Conservation (phyloP, 1,140 invertebrate species). For the Drosophila rufa region DNA sequence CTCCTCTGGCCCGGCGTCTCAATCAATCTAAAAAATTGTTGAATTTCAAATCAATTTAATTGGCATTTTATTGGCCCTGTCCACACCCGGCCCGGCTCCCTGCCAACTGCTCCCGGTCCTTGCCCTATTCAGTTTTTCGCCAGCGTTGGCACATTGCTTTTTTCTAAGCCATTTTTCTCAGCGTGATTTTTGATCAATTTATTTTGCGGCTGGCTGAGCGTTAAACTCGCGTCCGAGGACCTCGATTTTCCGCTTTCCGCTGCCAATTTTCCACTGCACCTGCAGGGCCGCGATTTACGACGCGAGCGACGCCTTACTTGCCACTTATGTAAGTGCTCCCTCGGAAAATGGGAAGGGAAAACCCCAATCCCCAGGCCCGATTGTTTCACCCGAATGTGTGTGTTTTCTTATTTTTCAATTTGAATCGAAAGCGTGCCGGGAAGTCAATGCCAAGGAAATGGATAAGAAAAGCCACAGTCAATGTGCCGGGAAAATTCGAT, state of each 20-base stretch:
- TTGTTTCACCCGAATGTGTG: slow-evolving; percentile 31
- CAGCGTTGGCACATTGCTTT: slow-evolving; percentile 55
- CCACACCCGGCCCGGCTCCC: not conserved
- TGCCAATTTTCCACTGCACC: slow-evolving; percentile 22
- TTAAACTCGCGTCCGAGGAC: slow-evolving; percentile 20
- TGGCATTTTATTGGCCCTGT: slow-evolving; percentile 48
- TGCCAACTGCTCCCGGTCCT: not conserved
- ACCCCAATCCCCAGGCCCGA: slow-evolving; percentile 24
- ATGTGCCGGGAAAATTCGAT: slow-evolving; percentile 26
- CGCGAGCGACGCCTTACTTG: slow-evolving; percentile 12
- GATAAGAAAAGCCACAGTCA: slow-evolving; percentile 29
- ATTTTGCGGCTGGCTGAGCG: slow-evolving; percentile 18
- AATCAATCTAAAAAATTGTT: slow-evolving; percentile 26
- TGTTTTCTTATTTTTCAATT: slow-evolving; percentile 52
- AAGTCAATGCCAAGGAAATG: slow-evolving; percentile 7
- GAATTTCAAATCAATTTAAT: slow-evolving; percentile 73
- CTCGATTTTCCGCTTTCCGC: slow-evolving; percentile 18
- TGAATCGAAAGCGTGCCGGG: slow-evolving; percentile 42
- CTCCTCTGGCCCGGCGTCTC: not conserved
- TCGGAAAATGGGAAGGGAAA: slow-evolving; percentile 16
- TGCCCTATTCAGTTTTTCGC: slow-evolving; percentile 1
- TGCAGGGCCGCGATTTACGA: slow-evolving; percentile 44
- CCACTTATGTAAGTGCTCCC: slow-evolving; percentile 46
- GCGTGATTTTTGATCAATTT: slow-evolving; percentile 71
- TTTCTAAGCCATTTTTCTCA: slow-evolving; percentile 47